Evolutionary conservation across 2,888 invertebrate species (phyloP).

Genomic region (Serripes groenlandicus): DNA sequence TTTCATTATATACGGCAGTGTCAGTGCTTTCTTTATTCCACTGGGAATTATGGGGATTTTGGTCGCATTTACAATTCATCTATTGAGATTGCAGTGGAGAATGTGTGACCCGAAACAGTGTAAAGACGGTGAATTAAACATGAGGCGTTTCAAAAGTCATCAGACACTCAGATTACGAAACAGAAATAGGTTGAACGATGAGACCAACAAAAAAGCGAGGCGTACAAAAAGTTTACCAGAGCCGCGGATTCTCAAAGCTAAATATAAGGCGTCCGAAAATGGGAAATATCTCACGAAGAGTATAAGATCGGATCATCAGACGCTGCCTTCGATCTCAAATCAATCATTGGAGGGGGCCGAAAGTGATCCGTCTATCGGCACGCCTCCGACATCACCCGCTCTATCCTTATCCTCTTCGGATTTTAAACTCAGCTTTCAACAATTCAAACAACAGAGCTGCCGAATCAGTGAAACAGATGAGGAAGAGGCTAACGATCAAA

Average conservation of each 20-base stretch:
- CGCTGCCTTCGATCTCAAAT: background rate
- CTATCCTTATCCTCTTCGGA: conserved; percentile 32
- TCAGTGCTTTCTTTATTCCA: conserved; percentile 98
- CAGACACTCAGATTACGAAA: conserved; percentile 20
- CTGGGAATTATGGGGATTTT: conserved; percentile 97
- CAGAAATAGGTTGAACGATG: conserved; percentile 20
- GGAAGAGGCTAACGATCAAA: background rate
- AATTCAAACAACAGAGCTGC: conserved; percentile 39
- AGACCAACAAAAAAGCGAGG: conserved; percentile 34
- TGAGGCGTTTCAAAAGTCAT: conserved; percentile 72
- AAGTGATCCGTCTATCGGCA: background rate
- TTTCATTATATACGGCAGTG: conserved; percentile 94
- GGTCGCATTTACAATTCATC: conserved; percentile 95
- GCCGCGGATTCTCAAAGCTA: conserved; percentile 1
- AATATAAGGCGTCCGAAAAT: background rate
- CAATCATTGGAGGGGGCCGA: background rate
- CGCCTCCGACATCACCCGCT: conserved; percentile 27
- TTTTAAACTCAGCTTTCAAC: conserved; percentile 44
- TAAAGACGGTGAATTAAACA: conserved; percentile 72
- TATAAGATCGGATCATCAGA: background rate
- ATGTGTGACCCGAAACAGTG: conserved; percentile 70
- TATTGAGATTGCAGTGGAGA: conserved; percentile 92
- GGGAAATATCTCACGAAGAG: background rate
- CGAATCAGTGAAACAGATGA: conserved; percentile 39
- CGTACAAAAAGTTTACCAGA: conserved; percentile 43